Evolutionary conservation across 2,113 vertebrate species (phyloP).

Genomic region (Pituophis catenifer): DNA sequence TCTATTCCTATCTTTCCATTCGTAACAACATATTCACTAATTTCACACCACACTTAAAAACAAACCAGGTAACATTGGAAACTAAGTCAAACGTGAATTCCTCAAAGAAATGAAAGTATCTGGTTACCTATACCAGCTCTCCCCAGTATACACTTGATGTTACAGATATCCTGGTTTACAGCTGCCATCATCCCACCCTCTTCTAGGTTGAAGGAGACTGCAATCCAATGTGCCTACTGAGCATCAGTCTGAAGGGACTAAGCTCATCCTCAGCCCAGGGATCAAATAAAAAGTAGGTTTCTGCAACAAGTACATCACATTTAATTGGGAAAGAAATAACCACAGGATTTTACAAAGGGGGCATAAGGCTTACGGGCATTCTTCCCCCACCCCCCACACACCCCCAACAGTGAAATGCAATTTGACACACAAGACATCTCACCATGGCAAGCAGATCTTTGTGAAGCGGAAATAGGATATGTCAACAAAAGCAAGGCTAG

Average conservation of each 20-base stretch:
- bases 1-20: neutral
- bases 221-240: neutral
- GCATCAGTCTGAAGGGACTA: neutral
- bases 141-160: neutral
- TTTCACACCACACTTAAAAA: neutral
- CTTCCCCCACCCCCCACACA: too few species aligned
- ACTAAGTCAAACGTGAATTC: neutral
- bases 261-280: neutral
- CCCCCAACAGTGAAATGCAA: neutral
- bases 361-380: conserved; percentile 40
- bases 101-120: neutral
- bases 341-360: neutral
- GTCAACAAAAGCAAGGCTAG: conserved; percentile 19
- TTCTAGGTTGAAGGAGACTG: neutral
- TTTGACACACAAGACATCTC: neutral
- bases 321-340: conserved; percentile 18
- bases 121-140: neutral
- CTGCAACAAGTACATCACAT: conserved; percentile 47
- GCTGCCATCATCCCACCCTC: neutral
- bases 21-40: neutral
- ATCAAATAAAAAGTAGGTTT: neutral
- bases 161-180: neutral
- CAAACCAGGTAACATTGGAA: neutral
- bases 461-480: conserved; percentile 19
- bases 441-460: conserved; percentile 42